Base-by-base conservation (phyloP, 2,888 invertebrate species). In the Ametastegia equiseti region DNA sequence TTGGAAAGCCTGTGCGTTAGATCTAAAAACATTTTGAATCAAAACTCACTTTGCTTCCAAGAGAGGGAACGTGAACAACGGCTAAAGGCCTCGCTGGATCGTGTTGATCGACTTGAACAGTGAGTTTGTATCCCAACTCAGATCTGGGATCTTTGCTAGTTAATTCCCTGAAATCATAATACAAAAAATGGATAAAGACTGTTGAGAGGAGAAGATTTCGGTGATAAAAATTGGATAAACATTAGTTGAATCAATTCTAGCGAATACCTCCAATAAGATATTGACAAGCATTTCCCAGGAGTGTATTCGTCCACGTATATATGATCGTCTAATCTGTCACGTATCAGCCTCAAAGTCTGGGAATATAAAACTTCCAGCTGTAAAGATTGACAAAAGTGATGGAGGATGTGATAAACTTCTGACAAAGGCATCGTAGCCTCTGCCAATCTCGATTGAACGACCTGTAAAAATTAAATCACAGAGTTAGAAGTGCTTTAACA, bases 201-300 rank as follows among this genome's bases (percentile, higher is more conserved):
- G 23, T 54, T 19, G 7, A 11, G 75, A 63, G n/a, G 11, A 50
- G 57, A n/a, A 60, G 67, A 42, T 27, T 71, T 36, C 19, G 11
- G 15, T 27, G 47, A n/a, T 47, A 1, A 19, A 7, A 50, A 50
- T 50, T 11, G 2, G 13, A 54, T 19, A 30, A 47, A 6, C n/a
- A 36, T 7, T 36, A 50, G 15, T 36, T 2, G 23, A 5, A 15
- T 45, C 15, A 30, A 77, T 45, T 75, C 13, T 92, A n/a, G n/a
- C n/a, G n/a, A 84, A 81, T 90, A 95, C 96, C 97, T 96, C 98
- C 98, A 99, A 92, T 99, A 99, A 0, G 98, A 98, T n/a, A 99
- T 95, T 13, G 97, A 96, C 23, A 99, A 93, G 89, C 96, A 96
- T 86, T 96, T 96, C 23, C 98, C 98, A 0, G 97, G 96, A 39